These are phyloP conservation scores for Catharus fuscescens DNA, from an alignment of 2,113 vertebrate genomes.

Conservation along the genomic window DNA sequence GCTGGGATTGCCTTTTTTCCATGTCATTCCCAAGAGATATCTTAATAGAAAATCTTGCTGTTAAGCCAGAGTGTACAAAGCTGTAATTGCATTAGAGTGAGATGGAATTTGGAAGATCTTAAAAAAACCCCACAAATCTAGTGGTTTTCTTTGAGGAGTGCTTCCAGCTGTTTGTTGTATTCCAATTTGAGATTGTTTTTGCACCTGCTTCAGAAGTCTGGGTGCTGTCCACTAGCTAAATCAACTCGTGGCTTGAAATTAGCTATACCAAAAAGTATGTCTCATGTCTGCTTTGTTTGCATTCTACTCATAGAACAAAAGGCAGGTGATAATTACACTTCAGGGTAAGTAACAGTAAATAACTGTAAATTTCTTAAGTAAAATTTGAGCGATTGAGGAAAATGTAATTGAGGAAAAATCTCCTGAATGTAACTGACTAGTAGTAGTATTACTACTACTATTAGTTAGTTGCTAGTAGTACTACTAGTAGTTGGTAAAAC, in stretches of 20 bases:
- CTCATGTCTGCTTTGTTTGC: neutral
- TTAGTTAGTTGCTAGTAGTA: neutral
- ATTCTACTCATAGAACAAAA: neutral
- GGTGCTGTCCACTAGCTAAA: neutral
- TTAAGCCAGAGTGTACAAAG: neutral
- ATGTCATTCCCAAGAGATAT: neutral
- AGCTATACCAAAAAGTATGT: neutral
- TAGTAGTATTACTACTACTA: neutral
- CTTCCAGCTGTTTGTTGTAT: neutral
- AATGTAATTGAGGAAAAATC: neutral
- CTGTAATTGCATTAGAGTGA: neutral
- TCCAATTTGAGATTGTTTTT: neutral
- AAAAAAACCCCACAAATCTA: neutral
- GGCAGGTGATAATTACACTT: neutral
- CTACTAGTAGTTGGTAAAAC: neutral
- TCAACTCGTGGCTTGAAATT: neutral
- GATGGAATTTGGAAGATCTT: neutral
- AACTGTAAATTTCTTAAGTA: neutral
- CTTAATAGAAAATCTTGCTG: neutral
- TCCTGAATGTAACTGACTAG: neutral
- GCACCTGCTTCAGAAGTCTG: neutral
- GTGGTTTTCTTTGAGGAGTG: neutral
- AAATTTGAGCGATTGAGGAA: neutral
- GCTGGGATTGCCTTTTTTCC: neutral
- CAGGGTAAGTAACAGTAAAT: neutral